These are phyloP conservation scores for Cactoblastis cactorum DNA, from an alignment of 2,888 invertebrate genomes.

Conservation along the genomic window DNA sequence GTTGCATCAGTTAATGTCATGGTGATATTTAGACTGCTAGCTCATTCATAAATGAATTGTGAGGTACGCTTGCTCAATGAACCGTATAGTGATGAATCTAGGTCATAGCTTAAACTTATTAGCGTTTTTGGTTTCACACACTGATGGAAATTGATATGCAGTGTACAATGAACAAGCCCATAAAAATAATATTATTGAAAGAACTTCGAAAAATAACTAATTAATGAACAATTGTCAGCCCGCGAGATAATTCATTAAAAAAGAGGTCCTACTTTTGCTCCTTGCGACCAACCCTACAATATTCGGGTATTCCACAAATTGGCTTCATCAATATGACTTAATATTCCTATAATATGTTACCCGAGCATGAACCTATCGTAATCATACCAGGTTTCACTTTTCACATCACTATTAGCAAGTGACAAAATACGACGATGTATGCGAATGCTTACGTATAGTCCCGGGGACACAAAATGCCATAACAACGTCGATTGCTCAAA, in stretches of 20 bases:
- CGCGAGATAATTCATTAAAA: too few species aligned
- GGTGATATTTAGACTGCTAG: conserved; percentile 41
- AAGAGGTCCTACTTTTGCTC: too few species aligned
- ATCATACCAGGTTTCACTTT: conserved; percentile 3
- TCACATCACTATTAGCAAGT: conserved; percentile 4
- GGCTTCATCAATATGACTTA: not conserved
- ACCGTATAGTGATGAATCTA: conserved; percentile 31
- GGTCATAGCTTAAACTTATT: conserved; percentile 12
- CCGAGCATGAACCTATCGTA: not conserved
- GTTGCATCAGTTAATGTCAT: conserved; percentile 44
- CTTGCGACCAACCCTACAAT: too few species aligned
- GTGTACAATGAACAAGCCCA: conserved; percentile 4
- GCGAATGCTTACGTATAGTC: conserved; percentile 35
- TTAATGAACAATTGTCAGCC: not conserved
- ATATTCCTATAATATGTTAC: not conserved
- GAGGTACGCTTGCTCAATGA: conserved; percentile 50
- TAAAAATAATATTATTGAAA: conserved; percentile 1
- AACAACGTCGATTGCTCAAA: conserved; percentile 43
- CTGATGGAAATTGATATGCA: not conserved
- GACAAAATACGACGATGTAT: conserved; percentile 18
- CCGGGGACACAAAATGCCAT: conserved; percentile 41
- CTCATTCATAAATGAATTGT: conserved; percentile 47
- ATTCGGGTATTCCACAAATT: too few species aligned
- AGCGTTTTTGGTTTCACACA: conserved; percentile 9
- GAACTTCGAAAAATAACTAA: not conserved